Conservation (phyloP, 2,888 invertebrate species). For the Hypsopygia costalis region DNA sequence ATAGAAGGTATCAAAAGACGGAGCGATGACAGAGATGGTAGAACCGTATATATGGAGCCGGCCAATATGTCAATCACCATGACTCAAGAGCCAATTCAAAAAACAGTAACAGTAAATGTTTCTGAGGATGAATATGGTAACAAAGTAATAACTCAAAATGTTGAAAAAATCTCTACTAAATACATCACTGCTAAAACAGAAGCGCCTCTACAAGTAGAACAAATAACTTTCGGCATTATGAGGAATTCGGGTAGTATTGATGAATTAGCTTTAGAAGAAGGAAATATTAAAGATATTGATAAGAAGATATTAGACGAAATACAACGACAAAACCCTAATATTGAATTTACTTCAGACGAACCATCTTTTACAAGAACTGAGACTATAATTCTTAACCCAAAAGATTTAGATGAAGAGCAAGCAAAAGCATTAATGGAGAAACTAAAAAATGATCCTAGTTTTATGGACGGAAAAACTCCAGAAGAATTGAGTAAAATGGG, state of each 20-base stretch:
- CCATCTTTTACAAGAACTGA: slow-evolving; percentile 71
- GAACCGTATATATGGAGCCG: slow-evolving; percentile 71
- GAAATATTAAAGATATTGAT: slow-evolving; percentile 64
- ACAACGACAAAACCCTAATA: slow-evolving; percentile 66
- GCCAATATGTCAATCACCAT: slow-evolving; percentile 65
- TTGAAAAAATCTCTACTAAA: slow-evolving; percentile 66
- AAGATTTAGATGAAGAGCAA: slow-evolving; percentile 68
- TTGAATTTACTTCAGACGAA: slow-evolving; percentile 69
- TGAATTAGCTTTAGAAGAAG: slow-evolving; percentile 63
- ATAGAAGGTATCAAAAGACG: slow-evolving; percentile 62
- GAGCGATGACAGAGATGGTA: slow-evolving; percentile 55
- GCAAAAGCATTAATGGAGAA: slow-evolving; percentile 69
- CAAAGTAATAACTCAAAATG: slow-evolving; percentile 71
- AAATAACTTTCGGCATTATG: slow-evolving; percentile 67
- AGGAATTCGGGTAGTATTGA: slow-evolving; percentile 58
- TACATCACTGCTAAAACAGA: slow-evolving; percentile 62
- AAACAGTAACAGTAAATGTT: slow-evolving; percentile 73
- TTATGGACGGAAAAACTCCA: slow-evolving; percentile 66
- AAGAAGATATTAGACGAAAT: slow-evolving; percentile 65
- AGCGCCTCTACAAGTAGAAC: slow-evolving; percentile 71
- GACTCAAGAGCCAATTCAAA: slow-evolving; percentile 73
- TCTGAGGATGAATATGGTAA: slow-evolving; percentile 74
- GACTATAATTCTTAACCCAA: slow-evolving; percentile 77
- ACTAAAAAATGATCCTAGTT: slow-evolving; percentile 67
- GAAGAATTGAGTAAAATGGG: slow-evolving; percentile 68